Base-by-base conservation (phyloP, 1,140 invertebrate genomes). In the Diabrotica virgifera region DNA sequence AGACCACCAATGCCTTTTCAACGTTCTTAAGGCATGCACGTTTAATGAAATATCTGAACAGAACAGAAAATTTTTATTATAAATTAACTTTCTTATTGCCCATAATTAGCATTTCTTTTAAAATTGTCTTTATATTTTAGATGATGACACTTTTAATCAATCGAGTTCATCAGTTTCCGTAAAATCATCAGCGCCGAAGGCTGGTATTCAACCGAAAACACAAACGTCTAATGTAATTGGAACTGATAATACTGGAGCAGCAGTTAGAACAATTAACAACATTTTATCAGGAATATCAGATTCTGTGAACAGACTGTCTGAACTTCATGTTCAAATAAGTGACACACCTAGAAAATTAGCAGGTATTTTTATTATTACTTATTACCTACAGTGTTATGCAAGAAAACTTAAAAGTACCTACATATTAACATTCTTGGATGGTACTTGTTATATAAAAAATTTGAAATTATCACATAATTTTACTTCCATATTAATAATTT, bases 211-310 rank as follows among this genome's bases (percentile, higher is more conserved):
- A 11, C 51, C 46, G 8, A 61, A 60, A 69, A 67, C 52, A 58
- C 77, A 77, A 68, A 74, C 73, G 50, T 74, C 74, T 5, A 67
- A 70, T 35, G 63, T 69, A 10, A 77, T 77, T 8, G 59, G 66
- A n/a, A 77, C 73, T 5, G 76, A 77, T 59, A 70, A 69, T 55
- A 71, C 69, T 35, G 73, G 76, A 36, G 76, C 76, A 36, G 76
- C 76, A 5, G 72, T 78, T 8, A 62, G 66, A 61, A 77, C 76
- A 9, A 79, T 79, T 7, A 79, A 78, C 57, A 78, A 78, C 59
- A 78, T 79, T 35, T 59, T 79, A 12, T 73, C 69, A 35, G 76
- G 76, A n/a, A 79, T 78, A 53, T 76, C 76, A 5, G 68, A 76
- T 50, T 74, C 76, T 8, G 74, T 78, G 6, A 76, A 78, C 51